Evolutionary conservation across 2,113 vertebrate species (phyloP), one percentile per base, ranked within the genome.

Genomic region (Cryptotis parvus): DNA sequence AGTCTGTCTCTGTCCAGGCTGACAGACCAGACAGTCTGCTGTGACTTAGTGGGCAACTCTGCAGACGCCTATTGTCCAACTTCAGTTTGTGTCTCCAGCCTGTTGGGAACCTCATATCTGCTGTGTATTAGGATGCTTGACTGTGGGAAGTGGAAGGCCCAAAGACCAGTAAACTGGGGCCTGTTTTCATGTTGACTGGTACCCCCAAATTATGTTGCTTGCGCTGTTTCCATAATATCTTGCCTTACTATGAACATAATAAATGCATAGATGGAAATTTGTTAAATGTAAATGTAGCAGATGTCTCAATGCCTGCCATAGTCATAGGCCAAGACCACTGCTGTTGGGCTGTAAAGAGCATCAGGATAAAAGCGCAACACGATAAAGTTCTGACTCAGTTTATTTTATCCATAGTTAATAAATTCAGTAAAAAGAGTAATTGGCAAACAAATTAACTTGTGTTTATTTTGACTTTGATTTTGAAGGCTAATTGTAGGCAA

Each of bases 361-460:
- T 49, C n/a, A 84, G 87, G 37, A n/a, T 43, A 63, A 49, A 66
- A 63, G 35, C 26, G 35, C 69, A 73, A 72, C 31, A 91, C 31
- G 58, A 29, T 55, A 82, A 73, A 65, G 66, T 29, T 65, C 10
- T 65, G 27, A 65, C 63, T 65, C 11, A 6, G 11, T 77, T 9
- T 90, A 33, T 43, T 87, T 72, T 81, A 68, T 5, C 80, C 26
- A 31, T 77, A 52, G 52, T 66, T 81, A 90, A 69, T 68, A 93
- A 77, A 63, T 31, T 49, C 33, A 80, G 9, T 72, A 83, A 33
- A 79, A 72, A 84, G 37, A 86, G 49, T 39, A 31, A 78, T 72
- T 35, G 74, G 12, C 63, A 86, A 41, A 80, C 63, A 84, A 87
- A 76, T 6, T 70, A 86, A 20, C 66, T 66, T 16, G 52, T 85